A percentile compares a stretch with the other conserved stretches of the same genome.
Conservation (phyloP, 2,888 invertebrate genomes). For the Brachypterus glaber region DNA sequence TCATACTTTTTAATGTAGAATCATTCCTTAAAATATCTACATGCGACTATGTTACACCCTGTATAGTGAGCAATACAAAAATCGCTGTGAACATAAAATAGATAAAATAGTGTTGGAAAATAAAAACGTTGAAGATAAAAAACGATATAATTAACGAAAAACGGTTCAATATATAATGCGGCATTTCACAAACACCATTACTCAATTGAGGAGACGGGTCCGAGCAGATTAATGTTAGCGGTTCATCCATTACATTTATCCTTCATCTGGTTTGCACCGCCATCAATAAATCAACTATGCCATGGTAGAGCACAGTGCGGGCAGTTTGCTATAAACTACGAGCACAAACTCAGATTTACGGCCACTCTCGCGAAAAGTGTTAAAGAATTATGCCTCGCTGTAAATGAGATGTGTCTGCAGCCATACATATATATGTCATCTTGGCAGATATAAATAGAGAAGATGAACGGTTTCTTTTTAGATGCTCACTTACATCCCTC, state of each 20-base stretch:
- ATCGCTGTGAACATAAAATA: too few relatives aligned
- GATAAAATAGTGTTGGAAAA: too few relatives aligned
- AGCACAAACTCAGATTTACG: constrained; percentile 39
- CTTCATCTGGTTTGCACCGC: constrained; percentile 34
- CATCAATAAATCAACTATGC: constrained; percentile 34
- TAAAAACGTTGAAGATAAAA: too few relatives aligned
- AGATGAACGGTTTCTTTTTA: constrained; percentile 39
- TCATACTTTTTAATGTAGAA: too few relatives aligned
- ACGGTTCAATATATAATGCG: too few relatives aligned
- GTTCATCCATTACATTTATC: constrained; percentile 38
- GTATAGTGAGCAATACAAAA: too few relatives aligned
- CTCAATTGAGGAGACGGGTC: too few relatives aligned
- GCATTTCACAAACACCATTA: too few relatives aligned
- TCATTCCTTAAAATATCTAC: too few relatives aligned
- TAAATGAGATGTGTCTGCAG: constrained; percentile 47
- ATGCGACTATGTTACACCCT: too few relatives aligned
- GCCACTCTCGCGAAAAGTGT: constrained; percentile 42
- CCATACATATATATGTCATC: constrained; percentile 39
- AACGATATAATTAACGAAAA: too few relatives aligned
- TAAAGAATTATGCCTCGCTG: constrained; percentile 46
- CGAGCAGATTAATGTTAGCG: constrained; percentile 30
- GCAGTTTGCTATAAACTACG: constrained; percentile 34
- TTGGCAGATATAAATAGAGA: constrained; percentile 38
- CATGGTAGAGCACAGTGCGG: constrained; percentile 21
- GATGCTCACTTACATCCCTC: constrained; percentile 31